Evolutionary conservation across 2,113 vertebrate genomes (phyloP), one percentile per base, ranked within the genome.

Genomic region (Dendrocopos noguchii): DNA sequence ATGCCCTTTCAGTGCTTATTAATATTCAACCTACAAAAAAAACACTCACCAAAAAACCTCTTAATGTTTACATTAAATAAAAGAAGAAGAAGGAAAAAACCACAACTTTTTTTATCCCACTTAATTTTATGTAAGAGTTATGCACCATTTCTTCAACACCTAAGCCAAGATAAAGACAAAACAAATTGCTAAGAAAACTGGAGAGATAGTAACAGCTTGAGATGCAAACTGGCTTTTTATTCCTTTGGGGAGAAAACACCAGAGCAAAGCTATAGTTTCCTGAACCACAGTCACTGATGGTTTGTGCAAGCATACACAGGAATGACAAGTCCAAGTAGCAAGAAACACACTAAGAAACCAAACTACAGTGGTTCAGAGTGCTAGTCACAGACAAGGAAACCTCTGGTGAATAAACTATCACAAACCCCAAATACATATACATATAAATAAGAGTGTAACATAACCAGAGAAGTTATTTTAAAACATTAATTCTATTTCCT

Each of bases 1-100:
- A 96, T 96, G 90, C 29, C 68, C 28, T 73, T 74, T 89, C 81
- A 87, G 65, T 12, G 9, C 70, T 77, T 80, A 91, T 96, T 94
- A 93, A 91, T 74, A 93, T 92, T 94, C 90, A 91, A n/a, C 34
- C 50, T 87, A 52, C 65, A 68, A 94, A 90, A 83, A 11, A 10
- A 11, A 12, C 39, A 39, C 39, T 10, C 8, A 44, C 14, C 22
- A 50, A 12, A 24, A 52, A 52, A 39, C 75, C 9, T 80, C 47
- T 65, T 73, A 12, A 36, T 68, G 28, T 90, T 91, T 83, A 74
- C 44, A 77, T 9, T 53, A 22, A 89, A 91, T 20, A 29, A 36
- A 85, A 88, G 86, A 85, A 34, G 20, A 82, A 81, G 84, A 73
- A 44, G 10, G 22, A 50, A 52, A 52, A 52, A 25, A 7, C 4